phyloP scores from a whole-genome alignment of 2,113 vertebrate genomes.

The Otis tarda region DNA sequence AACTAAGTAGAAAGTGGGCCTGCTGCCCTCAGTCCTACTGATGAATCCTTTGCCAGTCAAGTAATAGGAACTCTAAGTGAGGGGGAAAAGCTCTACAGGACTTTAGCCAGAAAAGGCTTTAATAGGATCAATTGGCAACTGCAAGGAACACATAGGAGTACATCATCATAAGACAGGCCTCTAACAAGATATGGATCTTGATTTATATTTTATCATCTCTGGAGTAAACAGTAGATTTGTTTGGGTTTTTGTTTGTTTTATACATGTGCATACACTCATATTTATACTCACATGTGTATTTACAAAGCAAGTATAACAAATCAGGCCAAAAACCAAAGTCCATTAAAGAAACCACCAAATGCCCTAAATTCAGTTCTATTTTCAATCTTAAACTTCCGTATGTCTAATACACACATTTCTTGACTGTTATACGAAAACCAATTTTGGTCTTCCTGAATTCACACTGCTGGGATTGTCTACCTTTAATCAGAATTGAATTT shows the following conservation, averaged over 20 bases:
- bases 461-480: background rate
- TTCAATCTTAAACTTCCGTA: background rate
- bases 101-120: background rate
- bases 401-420: background rate
- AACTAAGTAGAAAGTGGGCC: background rate
- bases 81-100: background rate
- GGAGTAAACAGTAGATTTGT: background rate
- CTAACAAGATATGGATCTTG: background rate
- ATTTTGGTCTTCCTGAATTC: background rate
- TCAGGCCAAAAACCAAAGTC: background rate
- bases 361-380: background rate
- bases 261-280: background rate
- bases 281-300: background rate
- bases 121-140: background rate
- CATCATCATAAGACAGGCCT: background rate
- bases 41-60: background rate
- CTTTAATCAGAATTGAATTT: background rate
- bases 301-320: background rate
- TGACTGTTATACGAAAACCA: background rate
- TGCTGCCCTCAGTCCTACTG: background rate
- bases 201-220: background rate
- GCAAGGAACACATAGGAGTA: background rate
- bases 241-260: background rate
- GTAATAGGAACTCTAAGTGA: background rate
- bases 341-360: background rate